Evolutionary conservation across 2,888 invertebrate species (phyloP).

Genomic region (Diadromus collaris): DNA sequence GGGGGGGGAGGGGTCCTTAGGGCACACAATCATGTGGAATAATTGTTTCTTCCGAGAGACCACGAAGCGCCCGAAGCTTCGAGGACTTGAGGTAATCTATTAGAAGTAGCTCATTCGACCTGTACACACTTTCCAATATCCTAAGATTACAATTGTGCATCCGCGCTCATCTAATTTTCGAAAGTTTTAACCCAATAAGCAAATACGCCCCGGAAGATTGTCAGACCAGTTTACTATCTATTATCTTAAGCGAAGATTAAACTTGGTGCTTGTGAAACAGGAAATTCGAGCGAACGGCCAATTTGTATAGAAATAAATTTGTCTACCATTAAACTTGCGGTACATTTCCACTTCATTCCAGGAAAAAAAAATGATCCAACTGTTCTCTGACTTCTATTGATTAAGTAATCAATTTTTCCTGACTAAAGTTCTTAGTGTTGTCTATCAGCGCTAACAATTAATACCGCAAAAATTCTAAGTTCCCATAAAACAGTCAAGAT

Average conservation of each 20-base stretch:
- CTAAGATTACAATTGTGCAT: not conserved
- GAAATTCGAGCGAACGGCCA: not conserved
- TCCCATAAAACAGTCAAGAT: too few relatives aligned
- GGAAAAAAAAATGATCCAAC: too few relatives aligned
- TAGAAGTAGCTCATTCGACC: slow-evolving; percentile 12
- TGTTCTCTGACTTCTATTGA: too few relatives aligned
- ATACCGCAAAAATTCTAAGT: too few relatives aligned
- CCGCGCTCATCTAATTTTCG: not conserved
- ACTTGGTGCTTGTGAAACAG: not conserved
- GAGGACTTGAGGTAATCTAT: slow-evolving; percentile 21
- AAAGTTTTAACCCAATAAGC: not conserved
- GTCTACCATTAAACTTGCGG: too few relatives aligned
- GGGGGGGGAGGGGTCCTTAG: slow-evolving; percentile 41
- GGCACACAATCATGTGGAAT: slow-evolving; percentile 49
- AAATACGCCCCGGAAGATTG: not conserved
- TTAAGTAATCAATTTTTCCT: too few relatives aligned
- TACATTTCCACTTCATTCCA: too few relatives aligned
- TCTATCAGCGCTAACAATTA: too few relatives aligned
- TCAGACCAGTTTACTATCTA: not conserved
- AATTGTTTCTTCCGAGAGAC: slow-evolving; percentile 53
- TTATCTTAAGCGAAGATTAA: not conserved
- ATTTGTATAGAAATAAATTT: not conserved
- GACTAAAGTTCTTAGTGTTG: too few relatives aligned
- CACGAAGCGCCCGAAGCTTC: slow-evolving; percentile 15
- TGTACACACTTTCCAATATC: not conserved